Evolutionary conservation across 2,797 vertebrate genomes (phyloP), one percentile per base, ranked within the genome.

Genomic region (Leptodactylus fallax): DNA sequence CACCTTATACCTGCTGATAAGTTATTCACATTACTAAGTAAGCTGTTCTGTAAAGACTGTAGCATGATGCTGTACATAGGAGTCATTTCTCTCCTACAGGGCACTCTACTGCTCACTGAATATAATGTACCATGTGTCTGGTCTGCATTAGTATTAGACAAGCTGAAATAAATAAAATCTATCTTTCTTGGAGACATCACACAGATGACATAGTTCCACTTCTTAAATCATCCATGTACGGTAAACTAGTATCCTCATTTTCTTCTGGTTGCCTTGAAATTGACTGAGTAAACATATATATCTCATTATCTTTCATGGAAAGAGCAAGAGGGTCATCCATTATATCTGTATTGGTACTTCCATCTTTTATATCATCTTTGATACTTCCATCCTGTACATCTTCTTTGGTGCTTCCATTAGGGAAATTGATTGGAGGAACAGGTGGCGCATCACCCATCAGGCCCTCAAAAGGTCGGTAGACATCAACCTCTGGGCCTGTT

Each of bases 391-490:
- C 90, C 0, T 69, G 0, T 45, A 87, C 27, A 27, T 91, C 60
- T 53, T 1, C n/a, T 77, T 90, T 90, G 13, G 90, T 89, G 0
- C 90, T 89, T 84, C 91, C 91, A 82, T 91, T 93, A 90, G 92
- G 94, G 77, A 87, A 90, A 0, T 88, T 91, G 0, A 95, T 94
- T 81, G 95, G 96, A 0, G 97, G 97, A 56, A 96, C 95, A 27
- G 97, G 96, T 0, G 95, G 94, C 0, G 61, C 21, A 21, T 89
- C 87, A 0, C 95, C 96, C 1, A 67, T 4, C 10, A 94, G 92
- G 0, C 97, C 97, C 1, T 93, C 93, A 87, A 98, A 99, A 0
- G 96, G 96, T 6, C 90, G 93, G 90, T 98, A 99, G 6, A 96
- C 92, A 61, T 97, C 97, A 36, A 95, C 91, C 91, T 95, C 96